These are phyloP conservation scores for Drosophila lini DNA, from an alignment of 1,140 invertebrate genomes.

Conservation along the genomic window DNA sequence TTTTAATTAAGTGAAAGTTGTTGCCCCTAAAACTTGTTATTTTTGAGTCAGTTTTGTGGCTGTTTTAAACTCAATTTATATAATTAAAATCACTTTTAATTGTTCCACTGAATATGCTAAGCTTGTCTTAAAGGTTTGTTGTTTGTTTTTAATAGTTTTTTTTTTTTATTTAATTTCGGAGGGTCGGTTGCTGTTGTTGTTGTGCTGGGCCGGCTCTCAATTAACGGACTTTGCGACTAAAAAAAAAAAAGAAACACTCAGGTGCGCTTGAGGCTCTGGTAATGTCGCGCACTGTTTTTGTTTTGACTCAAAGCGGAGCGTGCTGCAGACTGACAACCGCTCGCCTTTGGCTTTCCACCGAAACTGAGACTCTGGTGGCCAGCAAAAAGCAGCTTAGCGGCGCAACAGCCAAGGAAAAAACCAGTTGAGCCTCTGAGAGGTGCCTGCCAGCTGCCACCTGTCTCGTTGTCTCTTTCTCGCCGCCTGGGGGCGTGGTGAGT, in stretches of 20 bases:
- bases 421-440: constrained; percentile 49
- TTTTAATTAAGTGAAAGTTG: constrained; percentile 5
- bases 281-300: constrained; percentile 19
- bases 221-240: not conserved
- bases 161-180: not conserved
- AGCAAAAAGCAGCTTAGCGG: constrained; percentile 22
- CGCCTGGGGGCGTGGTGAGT: constrained; percentile 54
- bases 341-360: constrained; percentile 79
- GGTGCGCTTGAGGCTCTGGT: constrained; percentile 1
- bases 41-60: not conserved
- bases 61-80: not conserved
- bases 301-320: constrained; percentile 26
- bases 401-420: constrained; percentile 25
- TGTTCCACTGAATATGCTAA: not conserved
- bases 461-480: constrained; percentile 68
- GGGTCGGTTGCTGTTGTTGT: not conserved
- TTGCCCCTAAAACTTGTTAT: constrained; percentile 5
- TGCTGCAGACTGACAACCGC: constrained; percentile 60
- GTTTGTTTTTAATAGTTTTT: not conserved
- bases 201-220: too few species aligned
- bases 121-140: not conserved
- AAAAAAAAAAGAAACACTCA: not conserved
- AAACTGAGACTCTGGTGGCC: constrained; percentile 61
- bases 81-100: constrained; percentile 3
- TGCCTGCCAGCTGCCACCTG: constrained; percentile 46